phyloP scores from a whole-genome alignment of 2,113 vertebrate genomes.

The Grammomys dolichurus region DNA sequence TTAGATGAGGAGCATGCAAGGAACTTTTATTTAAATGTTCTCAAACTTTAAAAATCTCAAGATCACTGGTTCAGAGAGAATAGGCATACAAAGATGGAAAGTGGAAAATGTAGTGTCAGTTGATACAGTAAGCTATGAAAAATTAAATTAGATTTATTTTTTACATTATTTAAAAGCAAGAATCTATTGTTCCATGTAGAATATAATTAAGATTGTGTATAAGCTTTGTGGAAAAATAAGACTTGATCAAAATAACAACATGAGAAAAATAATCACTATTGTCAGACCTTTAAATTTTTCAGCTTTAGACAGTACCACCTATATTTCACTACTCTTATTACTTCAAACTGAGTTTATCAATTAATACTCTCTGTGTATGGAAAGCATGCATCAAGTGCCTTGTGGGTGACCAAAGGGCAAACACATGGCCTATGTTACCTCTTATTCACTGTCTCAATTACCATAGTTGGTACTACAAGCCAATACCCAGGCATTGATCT shows the following conservation, averaged over 20 bases:
- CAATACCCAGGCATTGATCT: background rate
- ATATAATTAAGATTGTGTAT: background rate
- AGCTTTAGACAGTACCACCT: background rate
- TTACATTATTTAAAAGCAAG: conserved; percentile 5
- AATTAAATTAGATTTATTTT: conserved; percentile 37
- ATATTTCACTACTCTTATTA: conserved; percentile 23
- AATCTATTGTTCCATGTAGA: background rate
- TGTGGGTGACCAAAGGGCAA: background rate
- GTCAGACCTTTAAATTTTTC: background rate
- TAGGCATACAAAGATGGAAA: background rate
- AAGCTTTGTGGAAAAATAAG: background rate
- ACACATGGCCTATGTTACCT: background rate
- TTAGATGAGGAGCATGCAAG: background rate
- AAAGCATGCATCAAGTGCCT: background rate
- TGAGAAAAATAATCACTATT: background rate
- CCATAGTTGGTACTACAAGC: background rate
- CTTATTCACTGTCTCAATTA: background rate
- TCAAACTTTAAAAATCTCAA: conserved; percentile 23
- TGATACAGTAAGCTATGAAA: conserved; percentile 9
- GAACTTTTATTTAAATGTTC: background rate
- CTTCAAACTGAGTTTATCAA: conserved; percentile 30
- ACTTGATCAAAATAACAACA: background rate
- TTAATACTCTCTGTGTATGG: background rate
- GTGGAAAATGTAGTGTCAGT: background rate
- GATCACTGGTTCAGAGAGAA: background rate